Evolutionary conservation across 1,140 invertebrate species (phyloP), one percentile per base, ranked within the genome.

Genomic region (Pogonomyrmex barbatus): DNA sequence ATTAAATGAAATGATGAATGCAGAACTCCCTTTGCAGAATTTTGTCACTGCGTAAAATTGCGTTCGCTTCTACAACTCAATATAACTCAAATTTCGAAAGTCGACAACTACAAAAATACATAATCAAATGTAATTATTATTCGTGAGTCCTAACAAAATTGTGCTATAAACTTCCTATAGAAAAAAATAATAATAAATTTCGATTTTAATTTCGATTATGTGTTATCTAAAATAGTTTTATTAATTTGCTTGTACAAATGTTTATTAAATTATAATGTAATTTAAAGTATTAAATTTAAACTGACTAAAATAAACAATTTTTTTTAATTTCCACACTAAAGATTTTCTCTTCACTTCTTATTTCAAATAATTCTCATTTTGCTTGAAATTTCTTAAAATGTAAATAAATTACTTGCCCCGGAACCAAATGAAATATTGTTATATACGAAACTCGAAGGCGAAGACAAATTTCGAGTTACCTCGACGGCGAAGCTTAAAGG

Each of bases 391-490:
- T 70, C 65, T 45, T 45, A 45, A 83, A 82, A 71, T 45, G 67
- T 62, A 83, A 75, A 73, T 83, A 83, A 73, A 83, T 83, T 60
- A 83, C 30, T 50, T 73, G 54, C 12, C 30, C 12, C 42, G 33
- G 42, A 79, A 67, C 33, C 30, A 39, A 39, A 83, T 83, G 42
- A 83, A 83, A 83, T 83, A 83, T 83, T 58, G 67, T 82, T 83
- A 83, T 82, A 60, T 42, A 45, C 54, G 42, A 60, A 82, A 73
- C 52, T 82, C 67, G 12, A 52, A 79, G 14, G 77, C 56, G 24
- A 83, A 73, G 68, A 83, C 68, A 42, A 67, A 78, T 76, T 76
- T 85, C 75, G 73, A 78, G 75, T 77, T 78, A 85, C 76, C 73
- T 63, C 82, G 36, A 65, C 30, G 33, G n/a, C 8, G 10, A 67